These are phyloP conservation scores for Mythimna pallens DNA, from an alignment of 2,888 invertebrate genomes.

Conservation along the genomic window DNA sequence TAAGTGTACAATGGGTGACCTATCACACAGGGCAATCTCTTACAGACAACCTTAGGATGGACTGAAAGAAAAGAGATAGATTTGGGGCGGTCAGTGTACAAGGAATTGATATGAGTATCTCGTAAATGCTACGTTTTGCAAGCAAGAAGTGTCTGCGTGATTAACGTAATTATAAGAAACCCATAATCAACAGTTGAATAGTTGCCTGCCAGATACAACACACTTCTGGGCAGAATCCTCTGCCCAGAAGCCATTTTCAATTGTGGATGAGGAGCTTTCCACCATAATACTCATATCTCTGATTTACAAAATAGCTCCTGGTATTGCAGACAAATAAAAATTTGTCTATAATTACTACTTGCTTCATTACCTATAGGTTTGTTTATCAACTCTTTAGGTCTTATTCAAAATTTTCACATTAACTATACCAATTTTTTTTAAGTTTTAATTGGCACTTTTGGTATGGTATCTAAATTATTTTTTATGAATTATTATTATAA, in stretches of 20 bases:
- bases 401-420: slow-evolving; percentile 19
- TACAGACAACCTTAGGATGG: no score
- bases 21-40: no score
- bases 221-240: neutral
- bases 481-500: no score
- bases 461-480: slow-evolving; percentile 44
- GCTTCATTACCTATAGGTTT: slow-evolving; percentile 41
- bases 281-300: neutral
- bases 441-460: slow-evolving; percentile 25
- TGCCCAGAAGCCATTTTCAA: neutral
- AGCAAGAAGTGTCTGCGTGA: neutral
- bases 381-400: neutral
- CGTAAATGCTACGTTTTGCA: no score
- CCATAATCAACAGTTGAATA: neutral
- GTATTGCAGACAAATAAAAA: neutral
- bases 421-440: neutral
- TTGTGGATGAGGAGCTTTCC: neutral
- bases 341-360: slow-evolving; percentile 9
- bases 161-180: neutral
- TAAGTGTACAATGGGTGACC: no score
- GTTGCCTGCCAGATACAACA: neutral
- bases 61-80: no score
- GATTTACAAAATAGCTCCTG: neutral
- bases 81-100: no score
- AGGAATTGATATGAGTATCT: no score